These are phyloP conservation scores for Hemicordylus capensis DNA, from an alignment of 2,113 vertebrate genomes.

Conservation along the genomic window DNA sequence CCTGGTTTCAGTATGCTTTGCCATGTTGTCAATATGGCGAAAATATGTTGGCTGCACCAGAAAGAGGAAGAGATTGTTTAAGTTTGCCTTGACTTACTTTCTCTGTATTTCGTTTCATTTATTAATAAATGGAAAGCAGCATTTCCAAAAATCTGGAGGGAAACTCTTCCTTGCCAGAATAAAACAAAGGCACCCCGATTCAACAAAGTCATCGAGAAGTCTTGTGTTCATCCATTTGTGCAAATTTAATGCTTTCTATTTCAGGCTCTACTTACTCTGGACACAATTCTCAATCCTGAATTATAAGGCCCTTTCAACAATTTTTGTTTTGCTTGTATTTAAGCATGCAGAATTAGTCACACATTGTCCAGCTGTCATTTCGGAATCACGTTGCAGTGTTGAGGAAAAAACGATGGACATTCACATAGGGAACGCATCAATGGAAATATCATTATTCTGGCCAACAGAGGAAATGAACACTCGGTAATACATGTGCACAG, in stretches of 20 bases:
- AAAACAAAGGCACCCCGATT: not conserved
- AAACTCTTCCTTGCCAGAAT: not conserved
- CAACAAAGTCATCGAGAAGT: not conserved
- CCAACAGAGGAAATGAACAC: not conserved
- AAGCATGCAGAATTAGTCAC: not conserved
- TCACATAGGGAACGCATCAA: not conserved
- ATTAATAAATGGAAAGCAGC: not conserved
- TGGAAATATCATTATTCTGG: not conserved
- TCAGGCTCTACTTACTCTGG: not conserved
- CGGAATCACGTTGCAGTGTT: not conserved
- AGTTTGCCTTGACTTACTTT: not conserved
- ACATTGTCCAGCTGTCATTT: not conserved
- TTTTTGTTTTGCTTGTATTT: not conserved
- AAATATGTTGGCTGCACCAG: not conserved
- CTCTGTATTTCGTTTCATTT: not conserved
- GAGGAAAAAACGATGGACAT: not conserved
- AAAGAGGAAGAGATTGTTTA: not conserved
- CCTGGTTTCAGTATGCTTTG: not conserved
- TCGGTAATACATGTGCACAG: not conserved
- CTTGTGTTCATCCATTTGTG: not conserved
- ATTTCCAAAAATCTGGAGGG: not conserved
- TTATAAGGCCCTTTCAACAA: not conserved
- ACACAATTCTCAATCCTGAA: not conserved
- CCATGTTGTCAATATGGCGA: not conserved
- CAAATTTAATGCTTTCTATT: not conserved